Evolutionary conservation across 1,140 invertebrate species (phyloP).

Genomic region (Drosophila bocki): DNA sequence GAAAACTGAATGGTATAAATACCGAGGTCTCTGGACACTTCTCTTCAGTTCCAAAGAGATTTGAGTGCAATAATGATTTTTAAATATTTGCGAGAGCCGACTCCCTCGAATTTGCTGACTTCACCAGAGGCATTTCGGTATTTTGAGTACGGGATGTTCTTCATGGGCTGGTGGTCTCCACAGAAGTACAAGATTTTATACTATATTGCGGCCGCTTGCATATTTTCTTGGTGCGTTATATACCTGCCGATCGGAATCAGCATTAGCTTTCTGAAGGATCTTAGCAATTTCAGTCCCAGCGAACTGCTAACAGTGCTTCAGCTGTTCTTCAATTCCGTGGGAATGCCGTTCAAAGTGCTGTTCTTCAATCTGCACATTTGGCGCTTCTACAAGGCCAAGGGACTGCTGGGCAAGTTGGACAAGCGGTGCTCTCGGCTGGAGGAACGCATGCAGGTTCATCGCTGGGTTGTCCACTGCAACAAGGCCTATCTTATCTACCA

Average conservation of each 20-base stretch:
- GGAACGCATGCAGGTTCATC: slow-evolving; percentile 37
- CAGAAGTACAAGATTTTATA: background rate
- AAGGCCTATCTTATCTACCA: slow-evolving; percentile 26
- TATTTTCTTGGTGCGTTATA: background rate
- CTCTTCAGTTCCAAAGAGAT: background rate
- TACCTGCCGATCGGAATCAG: slow-evolving; percentile 46
- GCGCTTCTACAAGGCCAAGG: slow-evolving; percentile 26
- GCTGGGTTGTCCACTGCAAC: slow-evolving; percentile 36
- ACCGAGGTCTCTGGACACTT: background rate
- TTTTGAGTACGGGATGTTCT: slow-evolving; percentile 31
- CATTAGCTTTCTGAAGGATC: slow-evolving; percentile 34
- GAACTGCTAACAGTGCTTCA: slow-evolving; percentile 53
- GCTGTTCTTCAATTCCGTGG: slow-evolving; percentile 36
- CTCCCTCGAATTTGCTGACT: slow-evolving; percentile 2
- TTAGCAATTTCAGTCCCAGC: slow-evolving; percentile 29
- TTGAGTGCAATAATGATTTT: slow-evolving; percentile 29
- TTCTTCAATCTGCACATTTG: slow-evolving; percentile 5
- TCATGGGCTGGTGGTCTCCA: slow-evolving; percentile 37
- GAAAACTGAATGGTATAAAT: background rate
- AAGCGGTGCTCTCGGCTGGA: slow-evolving; percentile 12
- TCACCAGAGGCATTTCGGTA: slow-evolving; percentile 42
- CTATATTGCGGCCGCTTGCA: background rate
- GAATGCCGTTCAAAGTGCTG: slow-evolving; percentile 18
- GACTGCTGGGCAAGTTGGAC: slow-evolving; percentile 31
- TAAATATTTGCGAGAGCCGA: slow-evolving; percentile 22